phyloP scores from a whole-genome alignment of 2,113 vertebrate genomes.

The Coryphaenoides rupestris region DNA sequence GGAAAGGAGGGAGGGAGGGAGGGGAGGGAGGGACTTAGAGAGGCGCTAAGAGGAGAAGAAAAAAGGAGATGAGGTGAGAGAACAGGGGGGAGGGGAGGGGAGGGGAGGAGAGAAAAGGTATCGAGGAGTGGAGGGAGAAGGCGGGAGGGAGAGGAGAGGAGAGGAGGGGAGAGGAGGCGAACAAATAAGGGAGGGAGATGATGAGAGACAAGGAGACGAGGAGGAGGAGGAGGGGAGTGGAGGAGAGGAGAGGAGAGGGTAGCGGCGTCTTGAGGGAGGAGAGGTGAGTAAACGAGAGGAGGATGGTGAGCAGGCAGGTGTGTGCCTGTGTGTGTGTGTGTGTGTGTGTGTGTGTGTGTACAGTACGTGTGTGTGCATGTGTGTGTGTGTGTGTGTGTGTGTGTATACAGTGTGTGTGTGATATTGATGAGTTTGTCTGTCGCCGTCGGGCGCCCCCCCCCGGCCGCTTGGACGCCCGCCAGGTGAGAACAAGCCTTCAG shows the following conservation, averaged over 20 bases:
- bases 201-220: background rate
- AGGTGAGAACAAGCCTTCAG: constrained; percentile 74
- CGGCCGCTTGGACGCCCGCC: constrained; percentile 66
- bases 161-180: constrained; percentile 15
- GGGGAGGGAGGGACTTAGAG: background rate
- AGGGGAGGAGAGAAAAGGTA: background rate
- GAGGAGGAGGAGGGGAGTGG: background rate
- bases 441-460: background rate
- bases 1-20: background rate
- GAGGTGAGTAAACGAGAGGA: background rate
- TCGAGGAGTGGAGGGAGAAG: background rate
- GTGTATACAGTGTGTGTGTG: constrained; percentile 33
- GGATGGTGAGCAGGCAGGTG: constrained; percentile 22
- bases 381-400: no score
- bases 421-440: no score
- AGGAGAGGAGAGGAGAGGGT: background rate
- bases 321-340: constrained; percentile 19
- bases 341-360: no score
- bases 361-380: no score
- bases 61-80: background rate
- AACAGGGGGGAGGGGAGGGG: background rate
- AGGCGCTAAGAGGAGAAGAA: background rate
- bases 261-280: background rate
- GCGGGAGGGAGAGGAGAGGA: background rate
- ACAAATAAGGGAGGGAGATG: background rate